A percentile compares a stretch with the other conserved stretches of the same genome.
phyloP scores from a whole-genome alignment of 2,113 vertebrate species.

The Tetrax tetrax region DNA sequence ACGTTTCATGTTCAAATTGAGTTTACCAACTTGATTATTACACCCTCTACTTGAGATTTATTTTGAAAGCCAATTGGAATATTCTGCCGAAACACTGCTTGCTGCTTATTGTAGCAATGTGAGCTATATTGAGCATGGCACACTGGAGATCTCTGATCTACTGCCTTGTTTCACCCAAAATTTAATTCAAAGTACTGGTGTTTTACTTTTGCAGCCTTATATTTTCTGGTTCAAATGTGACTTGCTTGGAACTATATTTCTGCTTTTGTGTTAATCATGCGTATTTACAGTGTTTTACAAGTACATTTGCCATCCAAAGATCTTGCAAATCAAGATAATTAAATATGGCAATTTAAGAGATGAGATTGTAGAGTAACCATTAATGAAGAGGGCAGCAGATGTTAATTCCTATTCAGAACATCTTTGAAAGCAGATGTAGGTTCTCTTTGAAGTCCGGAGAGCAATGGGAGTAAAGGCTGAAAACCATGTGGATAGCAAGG shows the following conservation, averaged over 20 bases:
- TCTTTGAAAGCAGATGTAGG: background rate
- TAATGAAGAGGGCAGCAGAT: background rate
- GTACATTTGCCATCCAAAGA: background rate
- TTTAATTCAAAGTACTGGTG: background rate
- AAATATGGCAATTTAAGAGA: background rate
- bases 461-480: background rate
- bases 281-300: background rate
- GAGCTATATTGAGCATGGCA: conserved; percentile 4
- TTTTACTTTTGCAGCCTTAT: background rate
- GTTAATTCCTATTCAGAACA: background rate
- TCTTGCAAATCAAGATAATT: background rate
- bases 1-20: conserved; percentile 57
- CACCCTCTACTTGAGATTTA: conserved; percentile 57
- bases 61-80: conserved; percentile 54
- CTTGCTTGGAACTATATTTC: background rate
- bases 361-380: background rate
- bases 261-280: background rate
- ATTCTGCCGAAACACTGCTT: conserved; percentile 28
- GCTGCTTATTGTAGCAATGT: conserved; percentile 27
- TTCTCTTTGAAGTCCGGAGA: background rate
- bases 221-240: background rate
- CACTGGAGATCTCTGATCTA: conserved; percentile 29
- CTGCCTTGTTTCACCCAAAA: background rate
- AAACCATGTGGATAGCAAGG: background rate
- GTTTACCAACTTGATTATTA: conserved; percentile 71